These are phyloP conservation scores for Drosophila kokeensis DNA, from an alignment of 2,888 invertebrate species.

Conservation along the genomic window DNA sequence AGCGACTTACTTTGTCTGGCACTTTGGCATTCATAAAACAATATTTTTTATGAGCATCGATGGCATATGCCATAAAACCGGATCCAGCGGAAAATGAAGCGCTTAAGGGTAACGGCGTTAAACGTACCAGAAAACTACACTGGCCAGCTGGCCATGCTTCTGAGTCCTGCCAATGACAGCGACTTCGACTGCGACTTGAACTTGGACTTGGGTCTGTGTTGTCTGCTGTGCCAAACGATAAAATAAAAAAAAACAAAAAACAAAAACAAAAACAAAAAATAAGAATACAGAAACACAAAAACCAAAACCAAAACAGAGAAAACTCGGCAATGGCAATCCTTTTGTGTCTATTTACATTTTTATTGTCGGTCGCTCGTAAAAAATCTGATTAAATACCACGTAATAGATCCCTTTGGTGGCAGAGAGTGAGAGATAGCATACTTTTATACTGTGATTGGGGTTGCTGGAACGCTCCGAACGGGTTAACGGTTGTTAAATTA, in stretches of 20 bases:
- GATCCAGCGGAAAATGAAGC: constrained; percentile 71
- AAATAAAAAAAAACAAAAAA: constrained; percentile 16
- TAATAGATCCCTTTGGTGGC: constrained; percentile 73
- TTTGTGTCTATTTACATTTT: constrained; percentile 79
- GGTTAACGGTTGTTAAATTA: constrained; percentile 82
- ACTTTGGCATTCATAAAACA: constrained; percentile 56
- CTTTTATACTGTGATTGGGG: constrained; percentile 54
- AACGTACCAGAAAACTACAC: constrained; percentile 71
- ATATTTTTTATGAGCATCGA: constrained; percentile 69
- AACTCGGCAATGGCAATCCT: constrained; percentile 63
- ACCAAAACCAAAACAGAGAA: constrained; percentile 15
- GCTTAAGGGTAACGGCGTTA: constrained; percentile 63
- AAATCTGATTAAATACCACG: constrained; percentile 81
- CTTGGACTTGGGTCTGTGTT: constrained; percentile 12
- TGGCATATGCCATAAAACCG: constrained; percentile 70
- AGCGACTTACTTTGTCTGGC: constrained; percentile 21
- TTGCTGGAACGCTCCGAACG: constrained; percentile 40
- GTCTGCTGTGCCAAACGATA: constrained; percentile 12
- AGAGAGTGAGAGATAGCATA: constrained; percentile 11
- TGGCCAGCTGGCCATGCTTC: constrained; percentile 36
- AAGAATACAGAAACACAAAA: constrained; percentile 27
- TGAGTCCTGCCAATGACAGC: constrained; percentile 9
- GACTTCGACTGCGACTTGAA: constrained; percentile 15
- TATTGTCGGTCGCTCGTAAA: constrained; percentile 78
- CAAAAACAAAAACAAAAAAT: constrained; percentile 1